These are phyloP conservation scores for Entelurus aequoreus DNA, from an alignment of 2,113 vertebrate genomes.

Conservation along the genomic window DNA sequence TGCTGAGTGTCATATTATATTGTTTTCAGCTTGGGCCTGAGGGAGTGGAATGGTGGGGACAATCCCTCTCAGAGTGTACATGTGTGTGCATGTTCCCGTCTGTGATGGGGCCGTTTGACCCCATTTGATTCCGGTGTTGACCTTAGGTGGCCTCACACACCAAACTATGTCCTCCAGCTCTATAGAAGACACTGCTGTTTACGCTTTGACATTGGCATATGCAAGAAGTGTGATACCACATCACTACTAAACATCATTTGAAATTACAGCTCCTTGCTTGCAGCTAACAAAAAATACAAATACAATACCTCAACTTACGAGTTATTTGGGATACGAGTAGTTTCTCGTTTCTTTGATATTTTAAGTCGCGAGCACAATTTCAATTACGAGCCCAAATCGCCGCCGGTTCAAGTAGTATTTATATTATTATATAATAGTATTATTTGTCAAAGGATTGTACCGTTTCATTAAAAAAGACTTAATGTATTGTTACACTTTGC, in stretches of 20 bases:
- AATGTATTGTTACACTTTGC: no score
- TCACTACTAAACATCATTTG: conserved; percentile 3
- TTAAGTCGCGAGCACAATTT: no score
- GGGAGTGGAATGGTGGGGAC: conserved; percentile 1
- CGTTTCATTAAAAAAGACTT: no score
- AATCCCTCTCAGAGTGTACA: conserved; percentile 4
- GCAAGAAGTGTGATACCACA: conserved; percentile 31
- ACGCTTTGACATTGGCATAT: conserved; percentile 33
- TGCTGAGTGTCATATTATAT: conserved; percentile 38
- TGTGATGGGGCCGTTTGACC: conserved; percentile 35
- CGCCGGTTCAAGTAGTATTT: no score
- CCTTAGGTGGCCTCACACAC: conserved; percentile 24
- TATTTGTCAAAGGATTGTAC: no score
- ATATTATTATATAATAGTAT: no score
- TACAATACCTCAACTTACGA: no score
- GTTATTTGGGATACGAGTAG: no score
- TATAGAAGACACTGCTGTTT: conserved; percentile 13
- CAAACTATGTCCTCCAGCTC: conserved; percentile 28
- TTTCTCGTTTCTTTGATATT: no score
- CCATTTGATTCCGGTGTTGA: conserved; percentile 35
- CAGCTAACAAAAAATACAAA: neutral
- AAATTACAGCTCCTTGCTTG: neutral
- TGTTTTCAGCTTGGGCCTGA: conserved; percentile 35
- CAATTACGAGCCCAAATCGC: no score
- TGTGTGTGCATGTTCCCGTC: conserved; percentile 3